Base-by-base conservation (phyloP, 2,797 vertebrate species). In the Crotalus adamanteus region DNA sequence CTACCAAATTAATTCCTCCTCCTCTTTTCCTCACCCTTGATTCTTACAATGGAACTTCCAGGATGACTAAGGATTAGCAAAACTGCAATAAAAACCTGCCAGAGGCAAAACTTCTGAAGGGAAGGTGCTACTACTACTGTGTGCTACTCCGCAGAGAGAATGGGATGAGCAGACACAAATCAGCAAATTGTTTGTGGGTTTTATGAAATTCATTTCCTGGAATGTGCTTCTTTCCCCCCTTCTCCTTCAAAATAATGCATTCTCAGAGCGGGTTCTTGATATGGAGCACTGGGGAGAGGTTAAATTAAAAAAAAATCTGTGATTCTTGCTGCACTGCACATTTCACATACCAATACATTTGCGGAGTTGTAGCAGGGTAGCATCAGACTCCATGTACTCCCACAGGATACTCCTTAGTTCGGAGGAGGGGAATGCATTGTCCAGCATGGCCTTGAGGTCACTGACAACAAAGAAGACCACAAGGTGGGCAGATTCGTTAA, bases 201-300 rank as follows among this genome's bases (percentile, higher is more conserved):
- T 92, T 56, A 86, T 57, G 51, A 92, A 86, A 92, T 69, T 89
- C 60, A 22, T 56, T 86, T 65, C 59, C n/a, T 90, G 88, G 60
- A 86, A 89, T 57, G 51, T 42, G 8, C 61, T 42, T 31, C 26
- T 59, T 53, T 59, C 42, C 18, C 53, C 51, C 51, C 7, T 87
- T 57, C 14, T 31, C 37, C 53, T 73, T 59, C 61, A 61, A 63
- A 63, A 85, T 61, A 61, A 92, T 55, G 69, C 69, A 20, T 89
- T 69, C 57, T 53, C 31, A 4, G 69, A 88, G 63, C 59, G 63
- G 37, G 63, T 31, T 73, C 91, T 88, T 56, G 37, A 89, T 86
- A 86, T 12, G 51, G 59, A 28, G 73, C 73, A 11, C 73, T 42
- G 18, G 69, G 87, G 69, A 92, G 14, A 89, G 26, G 73, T 61